Evolutionary conservation across 2,888 invertebrate species (phyloP), one percentile per base, ranked within the genome.

Genomic region (Drosophila rellima): DNA sequence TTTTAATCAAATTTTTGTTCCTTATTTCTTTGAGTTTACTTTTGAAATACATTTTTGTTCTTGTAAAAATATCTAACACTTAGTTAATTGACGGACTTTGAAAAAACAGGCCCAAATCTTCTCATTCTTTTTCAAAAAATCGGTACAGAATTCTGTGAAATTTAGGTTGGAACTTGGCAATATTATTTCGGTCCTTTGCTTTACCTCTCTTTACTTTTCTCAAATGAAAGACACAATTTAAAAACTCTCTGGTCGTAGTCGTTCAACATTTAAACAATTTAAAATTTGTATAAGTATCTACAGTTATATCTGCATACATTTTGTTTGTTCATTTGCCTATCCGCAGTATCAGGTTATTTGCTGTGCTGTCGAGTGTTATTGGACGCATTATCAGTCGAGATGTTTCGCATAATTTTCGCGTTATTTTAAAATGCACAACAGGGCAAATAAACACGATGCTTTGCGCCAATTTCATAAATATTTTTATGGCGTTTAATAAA

Each of bases 401-500:
- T 76, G 69, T 74, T 72, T 73, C 62, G 78, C 74, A 78, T 80
- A 83, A 83, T 85, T 82, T 85, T 78, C 73, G 50, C 80, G 74
- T 83, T 83, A 85, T 80, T 78, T 82, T 78, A 70, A 80, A 86
- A 81, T 74, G 74, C 80, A 80, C 76, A 73, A 73, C 77, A 63
- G 44, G 64, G 68, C 74, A 77, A 74, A 86, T 80, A 85, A 83
- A 80, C 80, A 78, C 66, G 69, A 47, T 68, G 80, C 80, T 75
- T 76, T 80, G 82, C 73, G 82, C 82, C 87, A 85, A 80, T 85
- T 85, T 87, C 80, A 80, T 78, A 85, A 85, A 84, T 85, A 84
- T 80, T 87, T 84, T 85, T 84, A 85, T 85, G 88, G 85, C 76
- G 85, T 82, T 85, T 84, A 76, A 87, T 85, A 87, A 85, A 85